phyloP scores from a whole-genome alignment of 2,888 invertebrate species.

The Coleophora deauratella region DNA sequence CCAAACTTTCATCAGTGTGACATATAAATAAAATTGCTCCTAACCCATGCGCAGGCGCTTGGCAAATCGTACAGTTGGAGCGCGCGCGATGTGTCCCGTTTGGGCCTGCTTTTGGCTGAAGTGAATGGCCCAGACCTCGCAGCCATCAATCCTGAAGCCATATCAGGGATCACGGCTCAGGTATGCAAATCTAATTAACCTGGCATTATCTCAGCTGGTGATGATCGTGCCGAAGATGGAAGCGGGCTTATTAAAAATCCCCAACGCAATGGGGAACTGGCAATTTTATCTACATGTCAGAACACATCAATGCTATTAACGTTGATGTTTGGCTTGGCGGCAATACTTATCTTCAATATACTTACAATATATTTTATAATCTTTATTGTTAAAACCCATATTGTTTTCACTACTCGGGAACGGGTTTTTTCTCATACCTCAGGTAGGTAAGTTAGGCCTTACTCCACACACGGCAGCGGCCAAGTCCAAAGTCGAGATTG shows the following conservation, averaged over 20 bases:
- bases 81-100: slow-evolving; percentile 49
- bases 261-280: too few species aligned
- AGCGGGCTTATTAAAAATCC: too few species aligned
- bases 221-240: too few species aligned
- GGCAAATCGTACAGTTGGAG: slow-evolving; percentile 63
- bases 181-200: slow-evolving; percentile 23
- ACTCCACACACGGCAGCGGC: too few species aligned
- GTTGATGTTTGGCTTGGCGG: too few species aligned
- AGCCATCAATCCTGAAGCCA: slow-evolving; percentile 49
- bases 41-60: slow-evolving; percentile 33
- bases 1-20: neutral
- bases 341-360: neutral
- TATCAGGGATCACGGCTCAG: slow-evolving; percentile 51
- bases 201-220: too few species aligned
- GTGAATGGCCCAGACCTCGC: slow-evolving; percentile 43
- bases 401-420: too few species aligned
- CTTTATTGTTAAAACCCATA: neutral
- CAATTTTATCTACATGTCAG: too few species aligned
- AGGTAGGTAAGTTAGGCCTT: too few species aligned
- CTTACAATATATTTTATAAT: neutral
- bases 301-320: too few species aligned
- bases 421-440: too few species aligned
- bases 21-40: neutral
- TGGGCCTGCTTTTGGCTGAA: slow-evolving; percentile 52
- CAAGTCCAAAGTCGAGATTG: too few species aligned